phyloP scores from a whole-genome alignment of 2,888 invertebrate species.

The Koerneria pararmatus region DNA sequence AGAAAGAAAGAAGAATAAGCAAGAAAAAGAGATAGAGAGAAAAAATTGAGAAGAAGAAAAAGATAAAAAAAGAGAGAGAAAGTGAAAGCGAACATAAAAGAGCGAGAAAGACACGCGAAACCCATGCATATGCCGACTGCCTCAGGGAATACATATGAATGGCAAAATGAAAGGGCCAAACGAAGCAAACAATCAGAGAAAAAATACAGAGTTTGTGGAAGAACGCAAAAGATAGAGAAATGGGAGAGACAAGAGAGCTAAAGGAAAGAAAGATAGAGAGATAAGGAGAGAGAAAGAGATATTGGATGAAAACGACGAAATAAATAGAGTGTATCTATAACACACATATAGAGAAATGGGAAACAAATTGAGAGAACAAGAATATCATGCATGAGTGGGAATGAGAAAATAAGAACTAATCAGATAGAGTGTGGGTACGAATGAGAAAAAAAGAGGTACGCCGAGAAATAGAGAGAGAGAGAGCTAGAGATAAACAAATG shows the following conservation, averaged over 20 bases:
- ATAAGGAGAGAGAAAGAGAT: too few relatives aligned
- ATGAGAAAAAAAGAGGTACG: neutral
- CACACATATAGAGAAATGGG: too few relatives aligned
- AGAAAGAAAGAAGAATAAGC: neutral
- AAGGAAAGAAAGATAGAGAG: neutral
- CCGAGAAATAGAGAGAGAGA: neutral
- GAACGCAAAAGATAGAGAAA: too few relatives aligned
- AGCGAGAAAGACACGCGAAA: neutral
- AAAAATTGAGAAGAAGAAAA: neutral
- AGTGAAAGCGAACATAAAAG: too few relatives aligned
- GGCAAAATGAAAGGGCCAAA: too few relatives aligned
- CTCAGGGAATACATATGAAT: too few relatives aligned
- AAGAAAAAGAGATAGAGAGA: neutral
- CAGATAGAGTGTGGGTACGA: neutral
- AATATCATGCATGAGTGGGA: neutral
- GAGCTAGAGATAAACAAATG: too few relatives aligned
- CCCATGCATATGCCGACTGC: neutral
- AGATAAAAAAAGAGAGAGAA: neutral
- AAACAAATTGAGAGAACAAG: too few relatives aligned
- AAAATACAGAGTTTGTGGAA: too few relatives aligned
- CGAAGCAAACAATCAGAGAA: too few relatives aligned
- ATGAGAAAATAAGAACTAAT: neutral
- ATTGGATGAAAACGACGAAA: too few relatives aligned
- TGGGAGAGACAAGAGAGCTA: neutral
- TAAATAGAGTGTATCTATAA: too few relatives aligned